These are phyloP conservation scores for Scyliorhinus canicula DNA, from an alignment of 2,797 vertebrate genomes.

Conservation along the genomic window DNA sequence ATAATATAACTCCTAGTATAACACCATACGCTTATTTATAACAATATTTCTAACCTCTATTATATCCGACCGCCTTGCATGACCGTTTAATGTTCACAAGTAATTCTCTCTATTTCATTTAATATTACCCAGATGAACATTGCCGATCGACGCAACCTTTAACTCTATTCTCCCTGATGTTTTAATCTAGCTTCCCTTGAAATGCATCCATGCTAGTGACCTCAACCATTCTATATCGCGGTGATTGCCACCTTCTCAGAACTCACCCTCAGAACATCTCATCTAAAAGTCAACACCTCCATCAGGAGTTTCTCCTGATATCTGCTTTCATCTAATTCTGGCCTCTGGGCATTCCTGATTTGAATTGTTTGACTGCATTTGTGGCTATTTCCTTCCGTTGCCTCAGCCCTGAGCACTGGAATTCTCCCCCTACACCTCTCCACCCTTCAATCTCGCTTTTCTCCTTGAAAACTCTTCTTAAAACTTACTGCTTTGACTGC, in stretches of 20 bases:
- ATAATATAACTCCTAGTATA: background rate
- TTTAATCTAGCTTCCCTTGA: background rate
- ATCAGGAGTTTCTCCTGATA: background rate
- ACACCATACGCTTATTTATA: background rate
- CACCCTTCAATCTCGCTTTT: no score
- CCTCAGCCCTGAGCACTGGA: no score
- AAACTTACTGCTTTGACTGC: no score
- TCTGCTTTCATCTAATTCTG: background rate
- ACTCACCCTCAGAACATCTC: background rate
- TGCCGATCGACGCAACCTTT: background rate
- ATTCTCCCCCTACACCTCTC: no score
- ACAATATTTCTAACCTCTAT: background rate
- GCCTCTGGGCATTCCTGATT: background rate
- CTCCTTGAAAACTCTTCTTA: no score
- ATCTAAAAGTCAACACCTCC: no score
- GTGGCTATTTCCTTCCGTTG: no score
- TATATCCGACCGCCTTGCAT: background rate
- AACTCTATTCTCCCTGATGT: background rate
- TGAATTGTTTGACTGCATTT: background rate
- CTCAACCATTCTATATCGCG: background rate
- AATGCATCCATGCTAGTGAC: background rate
- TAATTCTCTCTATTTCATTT: background rate
- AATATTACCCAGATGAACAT: background rate
- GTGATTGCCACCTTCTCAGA: background rate
- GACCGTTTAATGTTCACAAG: no score